phyloP scores from a whole-genome alignment of 2,797 vertebrate species.

The Geotrypetes seraphini region DNA sequence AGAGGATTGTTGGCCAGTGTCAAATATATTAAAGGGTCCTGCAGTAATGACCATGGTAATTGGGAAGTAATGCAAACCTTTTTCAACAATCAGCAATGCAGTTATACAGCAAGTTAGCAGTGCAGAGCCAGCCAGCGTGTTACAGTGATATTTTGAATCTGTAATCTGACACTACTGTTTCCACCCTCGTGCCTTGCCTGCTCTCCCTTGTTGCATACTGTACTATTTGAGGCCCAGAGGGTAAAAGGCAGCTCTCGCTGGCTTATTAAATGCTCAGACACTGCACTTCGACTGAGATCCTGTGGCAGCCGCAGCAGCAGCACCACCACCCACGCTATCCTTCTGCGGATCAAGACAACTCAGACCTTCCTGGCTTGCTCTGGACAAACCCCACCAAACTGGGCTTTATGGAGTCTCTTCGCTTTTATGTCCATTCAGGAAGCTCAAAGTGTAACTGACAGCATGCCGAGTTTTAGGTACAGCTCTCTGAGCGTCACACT shows the following conservation, averaged over 20 bases:
- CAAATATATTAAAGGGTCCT: too few species aligned
- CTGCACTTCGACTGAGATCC: conserved; percentile 22
- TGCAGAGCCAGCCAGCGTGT: conserved; percentile 43
- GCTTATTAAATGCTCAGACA: conserved; percentile 40
- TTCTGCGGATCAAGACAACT: too few species aligned
- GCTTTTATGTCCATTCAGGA: too few species aligned
- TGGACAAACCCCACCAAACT: too few species aligned
- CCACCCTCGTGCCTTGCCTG: conserved; percentile 63
- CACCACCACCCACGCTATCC: conserved; percentile 15
- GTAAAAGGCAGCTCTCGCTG: conserved; percentile 43
- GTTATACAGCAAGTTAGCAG: conserved; percentile 56
- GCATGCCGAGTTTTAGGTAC: too few species aligned
- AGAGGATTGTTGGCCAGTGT: too few species aligned
- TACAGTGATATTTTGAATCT: conserved; percentile 81
- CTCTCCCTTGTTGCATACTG: conserved; percentile 60
- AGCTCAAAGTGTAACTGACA: too few species aligned
- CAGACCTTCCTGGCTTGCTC: too few species aligned
- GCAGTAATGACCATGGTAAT: conserved; percentile 41
- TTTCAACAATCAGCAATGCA: conserved; percentile 51
- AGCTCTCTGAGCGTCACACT: too few species aligned
- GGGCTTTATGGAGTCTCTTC: too few species aligned
- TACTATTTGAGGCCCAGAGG: conserved; percentile 78
- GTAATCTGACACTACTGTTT: conserved; percentile 86
- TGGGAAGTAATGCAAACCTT: conserved; percentile 50
- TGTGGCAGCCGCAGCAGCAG: not conserved